Conservation (phyloP, 2,113 vertebrate species). For the Chascanopsetta lugubris region DNA sequence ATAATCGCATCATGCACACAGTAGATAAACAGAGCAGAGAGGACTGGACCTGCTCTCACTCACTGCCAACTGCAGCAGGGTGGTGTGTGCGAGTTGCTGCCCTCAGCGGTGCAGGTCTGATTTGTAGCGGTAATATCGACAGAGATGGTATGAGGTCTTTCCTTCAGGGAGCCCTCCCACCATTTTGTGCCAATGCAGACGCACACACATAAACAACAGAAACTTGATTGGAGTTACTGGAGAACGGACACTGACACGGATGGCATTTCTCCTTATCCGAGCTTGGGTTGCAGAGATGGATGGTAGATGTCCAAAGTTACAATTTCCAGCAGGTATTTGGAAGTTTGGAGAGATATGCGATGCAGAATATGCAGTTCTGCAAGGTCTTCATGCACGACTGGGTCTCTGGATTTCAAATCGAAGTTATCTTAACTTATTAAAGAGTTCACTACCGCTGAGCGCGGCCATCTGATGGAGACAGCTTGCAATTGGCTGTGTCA, state of each 20-base stretch:
- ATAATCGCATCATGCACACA: slow-evolving; percentile 32
- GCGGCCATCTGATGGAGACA: too few species aligned
- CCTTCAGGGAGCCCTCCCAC: slow-evolving; percentile 65
- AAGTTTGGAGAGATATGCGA: too few species aligned
- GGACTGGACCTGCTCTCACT: slow-evolving; percentile 6
- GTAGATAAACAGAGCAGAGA: slow-evolving; percentile 28
- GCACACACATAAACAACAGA: slow-evolving; percentile 23
- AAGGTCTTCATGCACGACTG: too few species aligned
- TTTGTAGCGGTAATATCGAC: slow-evolving; percentile 79
- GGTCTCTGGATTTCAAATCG: too few species aligned
- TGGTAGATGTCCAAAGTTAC: too few species aligned
- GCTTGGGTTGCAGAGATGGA: too few species aligned
- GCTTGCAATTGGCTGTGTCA: too few species aligned
- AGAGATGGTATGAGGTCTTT: slow-evolving; percentile 70
- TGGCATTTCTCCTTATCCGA: too few species aligned
- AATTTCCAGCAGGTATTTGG: too few species aligned
- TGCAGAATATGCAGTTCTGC: too few species aligned
- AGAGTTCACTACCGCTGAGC: too few species aligned
- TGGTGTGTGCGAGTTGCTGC: slow-evolving; percentile 55
- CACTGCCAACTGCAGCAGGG: slow-evolving; percentile 47
- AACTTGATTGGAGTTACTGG: slow-evolving; percentile 4
- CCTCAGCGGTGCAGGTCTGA: slow-evolving; percentile 69
- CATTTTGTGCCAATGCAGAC: slow-evolving; percentile 29
- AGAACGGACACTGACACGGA: slow-evolving; percentile 1
- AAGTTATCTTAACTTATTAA: too few species aligned